These are phyloP conservation scores for Chitala chitala DNA, from an alignment of 2,113 vertebrate species.

Conservation along the genomic window DNA sequence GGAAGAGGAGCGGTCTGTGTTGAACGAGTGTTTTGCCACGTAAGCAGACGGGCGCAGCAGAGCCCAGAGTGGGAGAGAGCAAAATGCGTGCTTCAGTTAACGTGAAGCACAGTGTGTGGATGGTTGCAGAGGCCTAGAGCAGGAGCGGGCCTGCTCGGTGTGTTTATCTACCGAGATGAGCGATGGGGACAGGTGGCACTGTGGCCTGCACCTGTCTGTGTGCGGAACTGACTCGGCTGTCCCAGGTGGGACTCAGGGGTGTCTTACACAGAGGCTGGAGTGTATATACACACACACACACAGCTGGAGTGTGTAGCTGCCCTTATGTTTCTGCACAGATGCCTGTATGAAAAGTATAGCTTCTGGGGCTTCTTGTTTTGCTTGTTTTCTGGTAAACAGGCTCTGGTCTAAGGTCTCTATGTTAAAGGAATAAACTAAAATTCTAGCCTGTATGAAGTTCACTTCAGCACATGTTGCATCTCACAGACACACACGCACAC, in stretches of 20 bases:
- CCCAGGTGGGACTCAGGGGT: background rate
- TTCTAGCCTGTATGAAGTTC: no score
- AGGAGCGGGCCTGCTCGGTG: background rate
- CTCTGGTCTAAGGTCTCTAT: no score
- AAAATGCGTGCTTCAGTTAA: background rate
- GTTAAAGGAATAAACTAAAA: no score
- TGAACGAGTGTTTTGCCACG: background rate
- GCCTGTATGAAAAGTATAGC: background rate
- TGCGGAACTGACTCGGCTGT: background rate
- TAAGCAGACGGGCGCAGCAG: constrained; percentile 3
- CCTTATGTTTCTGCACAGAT: background rate
- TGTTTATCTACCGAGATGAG: background rate
- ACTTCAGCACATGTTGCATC: no score
- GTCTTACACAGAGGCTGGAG: no score
- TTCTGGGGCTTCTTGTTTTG: background rate
- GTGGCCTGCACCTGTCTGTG: background rate
- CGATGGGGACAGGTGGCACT: background rate
- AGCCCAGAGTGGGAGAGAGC: background rate
- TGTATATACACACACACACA: background rate
- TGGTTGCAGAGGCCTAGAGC: background rate
- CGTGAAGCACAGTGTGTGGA: background rate
- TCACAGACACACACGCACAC: no score
- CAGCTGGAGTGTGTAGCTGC: no score
- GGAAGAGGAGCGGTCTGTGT: background rate
- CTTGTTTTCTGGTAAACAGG: no score